Evolutionary conservation across 2,888 invertebrate species (phyloP).

Genomic region (Drosophila helvetica): DNA sequence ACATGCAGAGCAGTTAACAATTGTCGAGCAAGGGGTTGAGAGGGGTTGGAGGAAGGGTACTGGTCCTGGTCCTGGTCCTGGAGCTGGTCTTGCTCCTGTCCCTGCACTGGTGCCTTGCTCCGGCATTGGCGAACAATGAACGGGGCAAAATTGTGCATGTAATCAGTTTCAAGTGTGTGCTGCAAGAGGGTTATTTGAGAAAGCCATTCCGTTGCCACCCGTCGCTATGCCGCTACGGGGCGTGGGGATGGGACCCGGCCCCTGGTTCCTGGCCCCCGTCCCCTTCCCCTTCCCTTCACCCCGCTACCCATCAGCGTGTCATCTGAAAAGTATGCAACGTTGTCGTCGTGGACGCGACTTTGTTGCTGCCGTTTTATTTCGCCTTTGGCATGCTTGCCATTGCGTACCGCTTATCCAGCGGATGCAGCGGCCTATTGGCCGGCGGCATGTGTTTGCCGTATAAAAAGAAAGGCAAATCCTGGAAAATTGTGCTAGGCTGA

Average conservation of each 20-base stretch:
- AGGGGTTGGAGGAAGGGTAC: not conserved
- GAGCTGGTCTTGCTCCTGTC: conserved; percentile 34
- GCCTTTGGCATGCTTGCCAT: conserved; percentile 60
- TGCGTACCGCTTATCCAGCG: conserved; percentile 25
- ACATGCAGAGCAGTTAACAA: conserved; percentile 57
- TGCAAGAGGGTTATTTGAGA: conserved; percentile 49
- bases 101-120: conserved; percentile 39
- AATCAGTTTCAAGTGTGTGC: conserved; percentile 74
- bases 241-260: not conserved
- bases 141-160: conserved; percentile 76
- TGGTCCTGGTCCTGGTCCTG: conserved; percentile 24
- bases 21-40: conserved; percentile 43
- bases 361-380: conserved; percentile 72
- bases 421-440: conserved; percentile 18
- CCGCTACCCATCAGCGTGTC: conserved; percentile 48
- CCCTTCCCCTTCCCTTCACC: not conserved
- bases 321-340: conserved; percentile 73
- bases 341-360: conserved; percentile 58
- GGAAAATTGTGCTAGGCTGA: not conserved
- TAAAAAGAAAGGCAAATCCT: not conserved
- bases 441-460: not conserved
- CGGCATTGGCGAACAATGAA: conserved; percentile 65
- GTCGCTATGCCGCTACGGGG: not conserved
- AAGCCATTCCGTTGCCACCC: conserved; percentile 60
- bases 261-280: not conserved